Percentiles rank a stretch among this genome's conserved stretches.
Conservation (phyloP, 64 coral and sea anemone genomes). For the Montipora sp. region DNA sequence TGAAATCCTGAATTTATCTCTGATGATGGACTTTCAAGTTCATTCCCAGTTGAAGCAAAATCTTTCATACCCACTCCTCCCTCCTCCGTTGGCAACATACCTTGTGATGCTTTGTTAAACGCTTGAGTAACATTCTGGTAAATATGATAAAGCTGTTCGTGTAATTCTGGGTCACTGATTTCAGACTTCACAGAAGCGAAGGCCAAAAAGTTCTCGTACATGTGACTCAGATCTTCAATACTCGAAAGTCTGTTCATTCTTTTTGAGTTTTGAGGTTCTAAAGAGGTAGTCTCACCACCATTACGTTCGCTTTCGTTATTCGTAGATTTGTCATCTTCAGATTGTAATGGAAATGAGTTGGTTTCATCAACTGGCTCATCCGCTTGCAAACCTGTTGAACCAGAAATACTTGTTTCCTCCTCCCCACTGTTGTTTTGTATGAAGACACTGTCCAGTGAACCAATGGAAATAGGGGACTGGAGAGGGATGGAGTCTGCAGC, state of each 20-base stretch:
- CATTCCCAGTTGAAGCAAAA: background rate
- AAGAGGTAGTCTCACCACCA: background rate
- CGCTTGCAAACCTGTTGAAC: background rate
- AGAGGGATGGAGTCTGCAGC: background rate
- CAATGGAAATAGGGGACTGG: background rate
- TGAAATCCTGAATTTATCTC: slow-evolving; percentile 64
- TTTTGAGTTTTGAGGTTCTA: background rate
- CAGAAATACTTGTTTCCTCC: background rate
- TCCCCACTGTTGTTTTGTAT: background rate
- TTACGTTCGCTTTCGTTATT: background rate
- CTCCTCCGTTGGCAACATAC: background rate
- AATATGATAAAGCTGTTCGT: slow-evolving; percentile 23
- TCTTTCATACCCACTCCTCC: background rate
- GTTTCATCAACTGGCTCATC: background rate
- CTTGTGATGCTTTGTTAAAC: background rate
- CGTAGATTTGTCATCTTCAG: background rate
- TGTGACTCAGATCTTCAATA: slow-evolving; percentile 16
- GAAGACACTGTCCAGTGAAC: slow-evolving; percentile 31
- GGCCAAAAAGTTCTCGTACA: slow-evolving; percentile 34
- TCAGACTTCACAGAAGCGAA: slow-evolving; percentile 31
- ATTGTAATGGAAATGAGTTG: background rate
- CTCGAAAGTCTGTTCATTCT: background rate
- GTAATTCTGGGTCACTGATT: background rate
- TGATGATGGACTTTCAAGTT: slow-evolving; percentile 56
- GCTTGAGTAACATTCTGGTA: slow-evolving; percentile 43